Evolutionary conservation across 2,113 vertebrate species (phyloP).

Genomic region (Hippocampus mohnikei): DNA sequence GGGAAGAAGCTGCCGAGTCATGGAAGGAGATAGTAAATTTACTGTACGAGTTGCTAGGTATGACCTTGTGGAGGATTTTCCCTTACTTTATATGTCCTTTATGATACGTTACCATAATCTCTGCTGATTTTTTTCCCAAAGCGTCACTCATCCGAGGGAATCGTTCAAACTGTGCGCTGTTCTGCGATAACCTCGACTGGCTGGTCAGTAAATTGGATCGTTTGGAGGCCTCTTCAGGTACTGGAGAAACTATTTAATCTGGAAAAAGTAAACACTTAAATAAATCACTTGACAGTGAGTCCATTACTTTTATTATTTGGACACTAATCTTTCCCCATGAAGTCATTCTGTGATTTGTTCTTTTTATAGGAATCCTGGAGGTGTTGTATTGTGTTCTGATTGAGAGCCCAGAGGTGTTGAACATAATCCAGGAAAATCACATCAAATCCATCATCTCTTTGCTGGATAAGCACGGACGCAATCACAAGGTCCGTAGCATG

Average conservation of each 20-base stretch:
- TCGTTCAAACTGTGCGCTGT: constrained; percentile 86
- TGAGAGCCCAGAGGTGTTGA: constrained; percentile 90
- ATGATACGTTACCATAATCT: not conserved
- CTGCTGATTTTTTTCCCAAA: constrained; percentile 37
- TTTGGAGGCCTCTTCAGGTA: constrained; percentile 90
- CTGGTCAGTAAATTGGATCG: constrained; percentile 91
- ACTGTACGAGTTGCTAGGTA: constrained; percentile 87
- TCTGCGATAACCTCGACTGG: constrained; percentile 91
- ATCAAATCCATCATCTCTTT: constrained; percentile 94
- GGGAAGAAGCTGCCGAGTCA: constrained; percentile 87
- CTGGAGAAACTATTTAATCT: not conserved
- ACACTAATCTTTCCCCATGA: no score
- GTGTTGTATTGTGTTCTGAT: constrained; percentile 93
- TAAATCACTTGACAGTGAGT: no score
- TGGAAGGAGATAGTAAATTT: constrained; percentile 94
- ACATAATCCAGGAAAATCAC: constrained; percentile 93
- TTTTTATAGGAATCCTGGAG: constrained; percentile 83
- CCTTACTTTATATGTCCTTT: not conserved
- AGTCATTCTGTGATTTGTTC: not conserved
- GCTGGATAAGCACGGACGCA: constrained; percentile 90
- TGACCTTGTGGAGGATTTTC: constrained; percentile 1
- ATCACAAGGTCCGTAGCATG: constrained; percentile 80
- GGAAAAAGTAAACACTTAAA: not conserved
- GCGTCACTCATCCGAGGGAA: constrained; percentile 89
- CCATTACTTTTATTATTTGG: no score